These are phyloP conservation scores for Euglossa dilemma DNA, from an alignment of 1,140 invertebrate genomes.

Conservation along the genomic window DNA sequence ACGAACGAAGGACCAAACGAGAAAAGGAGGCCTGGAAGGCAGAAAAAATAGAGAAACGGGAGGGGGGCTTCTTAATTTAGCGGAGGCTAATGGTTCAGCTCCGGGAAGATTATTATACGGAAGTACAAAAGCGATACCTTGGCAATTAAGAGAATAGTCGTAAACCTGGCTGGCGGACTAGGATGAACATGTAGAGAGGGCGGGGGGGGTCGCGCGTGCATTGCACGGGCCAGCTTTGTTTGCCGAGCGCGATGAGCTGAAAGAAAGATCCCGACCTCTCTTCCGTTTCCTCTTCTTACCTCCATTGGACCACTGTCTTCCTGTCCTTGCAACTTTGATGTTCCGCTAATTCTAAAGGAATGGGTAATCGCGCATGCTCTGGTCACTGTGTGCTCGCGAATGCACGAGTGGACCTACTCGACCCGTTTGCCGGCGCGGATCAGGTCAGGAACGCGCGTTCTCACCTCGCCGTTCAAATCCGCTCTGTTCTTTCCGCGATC, in stretches of 20 bases:
- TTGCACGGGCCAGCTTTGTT: slow-evolving; percentile 66
- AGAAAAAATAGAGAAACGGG: neutral
- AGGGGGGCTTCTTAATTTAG: slow-evolving; percentile 70
- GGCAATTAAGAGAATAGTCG: slow-evolving; percentile 59
- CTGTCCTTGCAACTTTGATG: slow-evolving; percentile 64
- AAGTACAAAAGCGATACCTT: slow-evolving; percentile 74
- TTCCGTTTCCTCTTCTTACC: slow-evolving; percentile 17
- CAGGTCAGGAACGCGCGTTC: neutral
- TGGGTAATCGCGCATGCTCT: slow-evolving; percentile 71
- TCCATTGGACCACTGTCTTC: slow-evolving; percentile 48
- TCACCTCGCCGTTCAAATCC: too few species aligned
- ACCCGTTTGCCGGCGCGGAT: slow-evolving; percentile 19
- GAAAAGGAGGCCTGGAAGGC: slow-evolving; percentile 39
- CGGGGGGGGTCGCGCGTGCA: neutral
- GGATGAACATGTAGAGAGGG: neutral
- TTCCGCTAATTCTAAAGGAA: slow-evolving; percentile 76
- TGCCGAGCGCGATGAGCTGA: slow-evolving; percentile 47
- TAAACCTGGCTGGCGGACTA: slow-evolving; percentile 47
- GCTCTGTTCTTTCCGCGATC: too few species aligned
- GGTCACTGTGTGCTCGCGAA: slow-evolving; percentile 16
- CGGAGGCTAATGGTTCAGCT: slow-evolving; percentile 72
- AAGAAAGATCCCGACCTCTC: slow-evolving; percentile 48
- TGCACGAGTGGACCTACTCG: slow-evolving; percentile 16
- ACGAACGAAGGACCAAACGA: slow-evolving; percentile 60
- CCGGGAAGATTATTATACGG: slow-evolving; percentile 73